These are phyloP conservation scores for Anabacerthia variegaticeps DNA, from an alignment of 2,797 vertebrate genomes.

Conservation along the genomic window DNA sequence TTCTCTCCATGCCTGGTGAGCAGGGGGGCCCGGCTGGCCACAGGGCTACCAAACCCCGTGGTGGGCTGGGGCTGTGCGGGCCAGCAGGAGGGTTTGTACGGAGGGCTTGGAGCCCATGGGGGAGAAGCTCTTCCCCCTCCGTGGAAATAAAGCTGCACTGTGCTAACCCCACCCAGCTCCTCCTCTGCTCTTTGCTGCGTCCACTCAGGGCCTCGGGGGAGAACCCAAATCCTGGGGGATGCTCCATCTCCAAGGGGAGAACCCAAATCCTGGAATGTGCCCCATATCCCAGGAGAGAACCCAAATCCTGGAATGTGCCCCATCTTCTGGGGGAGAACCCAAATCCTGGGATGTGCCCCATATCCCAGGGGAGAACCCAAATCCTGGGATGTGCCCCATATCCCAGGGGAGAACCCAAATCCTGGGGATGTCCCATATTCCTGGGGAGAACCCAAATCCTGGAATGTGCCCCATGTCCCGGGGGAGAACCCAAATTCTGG, in stretches of 20 bases:
- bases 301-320: too few species aligned
- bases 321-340: not conserved
- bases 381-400: not conserved
- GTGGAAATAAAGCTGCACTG: slow-evolving; percentile 62
- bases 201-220: not conserved
- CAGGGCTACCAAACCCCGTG: not conserved
- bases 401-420: too few species aligned
- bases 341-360: fast-evolving
- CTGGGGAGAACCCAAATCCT: too few species aligned
- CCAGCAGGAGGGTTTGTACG: not conserved
- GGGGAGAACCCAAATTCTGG: too few species aligned
- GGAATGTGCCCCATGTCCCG: too few species aligned
- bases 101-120: not conserved
- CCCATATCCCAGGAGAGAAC: not conserved
- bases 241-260: not conserved
- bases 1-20: not conserved
- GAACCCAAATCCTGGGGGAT: fast-evolving
- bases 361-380: fast-evolving
- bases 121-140: not conserved
- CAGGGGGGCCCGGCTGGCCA: not conserved
- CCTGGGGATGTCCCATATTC: too few species aligned
- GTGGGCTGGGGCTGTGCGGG: not conserved
- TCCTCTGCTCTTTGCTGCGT: not conserved
- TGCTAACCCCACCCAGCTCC: slow-evolving; percentile 17
- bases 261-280: not conserved